A percentile compares a stretch with the other conserved stretches of the same genome.
Evolutionary conservation across 1,140 invertebrate genomes (phyloP).

Genomic region (Bathynomus jamesi): DNA sequence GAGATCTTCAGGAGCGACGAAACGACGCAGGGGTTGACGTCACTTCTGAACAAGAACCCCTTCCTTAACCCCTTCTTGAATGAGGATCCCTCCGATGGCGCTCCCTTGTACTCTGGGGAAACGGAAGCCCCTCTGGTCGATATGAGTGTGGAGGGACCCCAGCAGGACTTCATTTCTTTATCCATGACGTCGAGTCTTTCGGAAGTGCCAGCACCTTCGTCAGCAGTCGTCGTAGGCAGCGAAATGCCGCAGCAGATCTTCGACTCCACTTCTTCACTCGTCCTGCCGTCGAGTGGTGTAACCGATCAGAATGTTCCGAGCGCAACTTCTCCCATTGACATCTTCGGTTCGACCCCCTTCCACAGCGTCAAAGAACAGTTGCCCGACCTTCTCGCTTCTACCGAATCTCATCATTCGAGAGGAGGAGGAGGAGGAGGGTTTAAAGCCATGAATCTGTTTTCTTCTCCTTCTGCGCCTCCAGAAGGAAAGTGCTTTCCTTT

Average conservation of each 20-base stretch:
- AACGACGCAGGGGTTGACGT: slow-evolving; percentile 7
- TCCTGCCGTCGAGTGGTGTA: too few relatives aligned
- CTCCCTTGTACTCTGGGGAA: neutral
- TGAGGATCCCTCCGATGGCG: slow-evolving; percentile 5
- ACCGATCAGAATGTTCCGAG: slow-evolving; percentile 39
- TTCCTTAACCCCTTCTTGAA: slow-evolving; percentile 21
- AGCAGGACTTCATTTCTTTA: neutral
- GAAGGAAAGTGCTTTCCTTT: neutral
- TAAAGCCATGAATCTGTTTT: neutral
- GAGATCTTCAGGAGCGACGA: neutral
- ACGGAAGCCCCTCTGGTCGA: neutral
- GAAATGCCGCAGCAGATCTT: slow-evolving; percentile 19
- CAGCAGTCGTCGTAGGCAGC: neutral
- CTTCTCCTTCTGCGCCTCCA: neutral
- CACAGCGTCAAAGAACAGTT: slow-evolving; percentile 19
- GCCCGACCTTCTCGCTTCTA: neutral
- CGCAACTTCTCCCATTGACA: slow-evolving; percentile 23
- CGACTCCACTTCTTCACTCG: slow-evolving; percentile 29
- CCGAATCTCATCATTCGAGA: too few relatives aligned
- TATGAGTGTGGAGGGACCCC: neutral
- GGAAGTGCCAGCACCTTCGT: neutral
- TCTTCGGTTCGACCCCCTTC: slow-evolving; percentile 27
- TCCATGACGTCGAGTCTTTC: neutral
- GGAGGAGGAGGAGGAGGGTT: neutral
- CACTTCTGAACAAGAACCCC: slow-evolving; percentile 22